Evolutionary conservation across 2,888 invertebrate species (phyloP).

Genomic region (Pollenia amentaria): DNA sequence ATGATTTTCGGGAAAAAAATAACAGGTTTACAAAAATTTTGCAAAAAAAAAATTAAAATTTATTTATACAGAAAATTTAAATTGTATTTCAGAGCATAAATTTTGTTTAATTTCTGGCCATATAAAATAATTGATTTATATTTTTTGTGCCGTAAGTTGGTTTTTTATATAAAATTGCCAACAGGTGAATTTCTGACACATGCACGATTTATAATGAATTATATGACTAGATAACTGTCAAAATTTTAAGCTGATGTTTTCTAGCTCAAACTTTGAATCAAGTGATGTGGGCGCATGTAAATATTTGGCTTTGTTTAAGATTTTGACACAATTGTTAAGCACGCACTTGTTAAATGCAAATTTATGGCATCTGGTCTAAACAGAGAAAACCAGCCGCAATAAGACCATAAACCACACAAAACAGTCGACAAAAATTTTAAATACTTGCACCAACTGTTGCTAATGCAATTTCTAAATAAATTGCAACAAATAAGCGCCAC

Average conservation of each 20-base stretch:
- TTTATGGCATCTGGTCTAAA: conserved; percentile 60
- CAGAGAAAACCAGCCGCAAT: conserved; percentile 7
- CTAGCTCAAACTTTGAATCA: background rate
- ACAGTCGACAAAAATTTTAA: conserved; percentile 20
- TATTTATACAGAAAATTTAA: conserved; percentile 26
- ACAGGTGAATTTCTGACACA: conserved; percentile 57
- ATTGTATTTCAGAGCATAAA: background rate
- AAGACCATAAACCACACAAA: background rate
- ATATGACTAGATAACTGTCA: conserved; percentile 49
- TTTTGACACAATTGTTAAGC: conserved; percentile 62
- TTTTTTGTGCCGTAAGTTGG: background rate
- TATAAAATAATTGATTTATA: conserved; percentile 29
- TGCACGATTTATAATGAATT: conserved; percentile 57
- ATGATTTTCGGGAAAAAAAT: too few species aligned
- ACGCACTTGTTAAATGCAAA: conserved; percentile 67
- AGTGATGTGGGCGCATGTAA: conserved; percentile 49
- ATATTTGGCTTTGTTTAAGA: conserved; percentile 24
- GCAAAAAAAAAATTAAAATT: conserved; percentile 21
- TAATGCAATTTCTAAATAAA: conserved; percentile 37
- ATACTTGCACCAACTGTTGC: conserved; percentile 33
- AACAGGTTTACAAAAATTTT: background rate
- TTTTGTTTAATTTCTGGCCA: background rate
- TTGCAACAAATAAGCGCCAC: conserved; percentile 66
- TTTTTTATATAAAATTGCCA: conserved; percentile 3
- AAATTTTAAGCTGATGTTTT: conserved; percentile 27